Base-by-base conservation (phyloP, 2,797 vertebrate species). In the Anniella stebbinsi region DNA sequence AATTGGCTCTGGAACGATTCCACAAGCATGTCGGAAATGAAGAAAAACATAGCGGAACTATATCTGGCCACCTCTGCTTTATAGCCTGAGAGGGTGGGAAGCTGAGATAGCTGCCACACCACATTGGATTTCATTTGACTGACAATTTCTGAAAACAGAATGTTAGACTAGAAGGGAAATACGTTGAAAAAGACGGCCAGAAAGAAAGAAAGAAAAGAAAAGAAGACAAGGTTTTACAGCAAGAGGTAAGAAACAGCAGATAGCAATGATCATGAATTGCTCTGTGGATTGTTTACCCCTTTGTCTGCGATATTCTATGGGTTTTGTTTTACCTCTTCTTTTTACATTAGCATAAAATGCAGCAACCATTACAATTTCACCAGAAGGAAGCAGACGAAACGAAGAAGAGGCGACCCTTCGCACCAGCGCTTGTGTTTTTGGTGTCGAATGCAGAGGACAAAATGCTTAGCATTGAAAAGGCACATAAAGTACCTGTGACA, bases 221-320 rank as follows among this genome's bases (percentile, higher is more conserved):
- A 1, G 45, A 5, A n/a, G 0, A 0, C 0, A 84, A 75, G 30
- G 28, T 18, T 41, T 87, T 51, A 13, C 2, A 38, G 28, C 36
- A 48, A 77, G 54, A n/a, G 36, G 21, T 23, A 70, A 51, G 63
- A 48, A 84, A 73, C 1, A 3, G 4, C 86, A 60, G 89, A 94
- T 94, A 88, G 38, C 90, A 93, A 94, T 89, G 25, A 45, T 45
- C 45, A 86, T 92, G 91, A 95, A 92, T 92, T 57, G 45, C 1
- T 1, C 4, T 73, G 23, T 91, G 57, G 57, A 48, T 9, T 57
- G 17, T 84, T 92, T 86, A 91, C 33, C 81, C 60, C 81, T 45
- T 88, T 86, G 10, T 57, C 3, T 0, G 18, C 48, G 70, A 51
- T 0, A 0, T 86, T 12, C 8, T 80, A 21, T 45, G 81, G 66